A percentile compares a stretch with the other conserved stretches of the same genome.
Conservation (phyloP, 2,797 vertebrate species). For the Hippoglossus hippoglossus region DNA sequence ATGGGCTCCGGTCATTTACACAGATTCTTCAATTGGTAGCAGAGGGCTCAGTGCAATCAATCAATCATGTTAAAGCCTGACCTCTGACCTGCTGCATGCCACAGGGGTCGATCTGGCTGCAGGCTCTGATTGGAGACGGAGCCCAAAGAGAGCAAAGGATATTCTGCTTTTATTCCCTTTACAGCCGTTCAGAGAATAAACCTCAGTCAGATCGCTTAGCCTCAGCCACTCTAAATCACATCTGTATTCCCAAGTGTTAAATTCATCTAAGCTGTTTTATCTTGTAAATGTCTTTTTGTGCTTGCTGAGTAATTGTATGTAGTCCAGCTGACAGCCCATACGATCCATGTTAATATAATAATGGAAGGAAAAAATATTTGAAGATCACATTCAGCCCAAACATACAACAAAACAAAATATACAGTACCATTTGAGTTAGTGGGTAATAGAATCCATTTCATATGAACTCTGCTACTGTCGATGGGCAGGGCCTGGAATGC, state of each 20-base stretch:
- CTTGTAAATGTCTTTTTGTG: too few species aligned
- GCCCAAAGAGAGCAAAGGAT: background rate
- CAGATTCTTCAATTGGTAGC: slow-evolving; percentile 48
- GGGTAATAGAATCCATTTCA: too few species aligned
- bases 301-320: too few species aligned
- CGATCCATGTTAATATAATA: background rate
- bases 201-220: background rate
- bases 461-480: too few species aligned
- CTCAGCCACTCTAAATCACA: background rate
- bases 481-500: too few species aligned
- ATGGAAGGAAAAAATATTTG: background rate
- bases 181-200: background rate
- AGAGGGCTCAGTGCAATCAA: slow-evolving; percentile 40
- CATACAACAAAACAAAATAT: background rate
- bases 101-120: background rate
- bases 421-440: too few species aligned
- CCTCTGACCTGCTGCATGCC: slow-evolving; percentile 34
- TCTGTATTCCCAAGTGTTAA: background rate
- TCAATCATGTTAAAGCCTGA: slow-evolving; percentile 56
- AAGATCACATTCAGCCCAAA: background rate
- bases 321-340: background rate
- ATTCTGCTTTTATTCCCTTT: background rate
- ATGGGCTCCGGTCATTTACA: slow-evolving; percentile 39
- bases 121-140: slow-evolving; percentile 4
- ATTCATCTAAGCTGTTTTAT: too few species aligned